Conservation (phyloP, 1,140 invertebrate genomes). For the Manduca sexta region DNA sequence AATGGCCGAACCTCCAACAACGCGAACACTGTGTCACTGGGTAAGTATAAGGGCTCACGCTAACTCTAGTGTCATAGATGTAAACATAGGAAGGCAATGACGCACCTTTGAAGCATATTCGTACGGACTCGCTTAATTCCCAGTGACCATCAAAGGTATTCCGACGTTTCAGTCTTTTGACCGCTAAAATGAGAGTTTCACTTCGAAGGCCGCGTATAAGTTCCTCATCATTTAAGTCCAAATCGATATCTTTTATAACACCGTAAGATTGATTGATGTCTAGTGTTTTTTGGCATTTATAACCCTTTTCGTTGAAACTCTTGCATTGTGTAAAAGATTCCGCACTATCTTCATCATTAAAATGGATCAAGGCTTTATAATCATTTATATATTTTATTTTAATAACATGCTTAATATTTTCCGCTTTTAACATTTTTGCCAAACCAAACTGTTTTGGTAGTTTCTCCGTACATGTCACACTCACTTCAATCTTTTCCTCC, state of each 20-base stretch:
- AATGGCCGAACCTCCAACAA: slow-evolving; percentile 29
- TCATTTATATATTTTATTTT: no score
- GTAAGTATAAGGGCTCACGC: slow-evolving; percentile 22
- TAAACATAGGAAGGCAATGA: slow-evolving; percentile 10
- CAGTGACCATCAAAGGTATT: not conserved
- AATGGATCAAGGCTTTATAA: no score
- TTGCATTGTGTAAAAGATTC: not conserved
- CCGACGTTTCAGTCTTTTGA: slow-evolving; percentile 3
- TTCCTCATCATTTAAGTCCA: slow-evolving; percentile 7
- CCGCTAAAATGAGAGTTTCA: not conserved
- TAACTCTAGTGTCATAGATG: slow-evolving; percentile 14
- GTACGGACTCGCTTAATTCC: slow-evolving; percentile 9
- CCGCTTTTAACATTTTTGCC: no score
- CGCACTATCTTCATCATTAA: no score
- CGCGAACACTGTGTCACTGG: slow-evolving; percentile 31
- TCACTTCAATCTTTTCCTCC: no score
- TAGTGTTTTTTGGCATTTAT: not conserved
- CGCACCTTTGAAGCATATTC: slow-evolving; percentile 16
- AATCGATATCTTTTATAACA: slow-evolving; percentile 13
- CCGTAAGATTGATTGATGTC: slow-evolving; percentile 14
- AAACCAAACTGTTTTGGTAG: no score
- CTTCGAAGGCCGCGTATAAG: slow-evolving; percentile 2
- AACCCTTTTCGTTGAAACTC: not conserved
- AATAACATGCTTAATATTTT: no score
- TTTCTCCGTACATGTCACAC: no score